These are phyloP conservation scores for Luffia ferchaultella DNA, from an alignment of 2,888 invertebrate genomes.

Conservation along the genomic window DNA sequence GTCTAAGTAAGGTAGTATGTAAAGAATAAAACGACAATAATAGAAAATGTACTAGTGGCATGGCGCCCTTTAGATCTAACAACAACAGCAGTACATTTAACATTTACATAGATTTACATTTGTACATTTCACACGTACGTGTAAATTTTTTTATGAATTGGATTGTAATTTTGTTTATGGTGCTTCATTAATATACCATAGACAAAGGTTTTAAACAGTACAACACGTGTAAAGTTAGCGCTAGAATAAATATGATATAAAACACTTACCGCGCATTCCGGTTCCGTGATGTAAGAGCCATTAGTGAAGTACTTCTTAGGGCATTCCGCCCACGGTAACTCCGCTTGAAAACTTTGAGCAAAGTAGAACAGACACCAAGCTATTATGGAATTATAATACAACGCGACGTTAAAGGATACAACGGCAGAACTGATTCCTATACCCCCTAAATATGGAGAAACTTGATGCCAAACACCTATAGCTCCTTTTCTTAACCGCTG, in stretches of 20 bases:
- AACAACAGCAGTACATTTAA: too few species aligned
- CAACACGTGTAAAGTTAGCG: too few species aligned
- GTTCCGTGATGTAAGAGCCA: constrained; percentile 80
- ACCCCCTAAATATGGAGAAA: constrained; percentile 87
- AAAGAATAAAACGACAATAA: too few species aligned
- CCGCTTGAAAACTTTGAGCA: constrained; percentile 90
- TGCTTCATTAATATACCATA: too few species aligned
- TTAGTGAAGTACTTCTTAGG: constrained; percentile 84
- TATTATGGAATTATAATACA: constrained; percentile 98
- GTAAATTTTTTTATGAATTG: too few species aligned
- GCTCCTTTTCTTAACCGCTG: constrained; percentile 93
- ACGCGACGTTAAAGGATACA: constrained; percentile 94
- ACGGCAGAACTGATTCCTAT: constrained; percentile 95
- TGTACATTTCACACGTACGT: too few species aligned
- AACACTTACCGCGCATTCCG: constrained; percentile 80
- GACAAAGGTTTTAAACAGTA: too few species aligned
- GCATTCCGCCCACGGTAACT: constrained; percentile 92
- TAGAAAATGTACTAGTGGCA: too few species aligned
- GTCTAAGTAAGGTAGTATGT: too few species aligned
- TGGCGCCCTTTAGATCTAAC: too few species aligned
- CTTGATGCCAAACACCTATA: constrained; percentile 95
- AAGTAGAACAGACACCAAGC: constrained; percentile 98
- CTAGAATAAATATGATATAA: not conserved
- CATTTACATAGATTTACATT: too few species aligned
- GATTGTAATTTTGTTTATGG: too few species aligned